Percentiles rank a stretch among this genome's conserved stretches.
These are phyloP conservation scores for Gymnarchus niloticus DNA, from an alignment of 2,113 vertebrate genomes.

Conservation along the genomic window DNA sequence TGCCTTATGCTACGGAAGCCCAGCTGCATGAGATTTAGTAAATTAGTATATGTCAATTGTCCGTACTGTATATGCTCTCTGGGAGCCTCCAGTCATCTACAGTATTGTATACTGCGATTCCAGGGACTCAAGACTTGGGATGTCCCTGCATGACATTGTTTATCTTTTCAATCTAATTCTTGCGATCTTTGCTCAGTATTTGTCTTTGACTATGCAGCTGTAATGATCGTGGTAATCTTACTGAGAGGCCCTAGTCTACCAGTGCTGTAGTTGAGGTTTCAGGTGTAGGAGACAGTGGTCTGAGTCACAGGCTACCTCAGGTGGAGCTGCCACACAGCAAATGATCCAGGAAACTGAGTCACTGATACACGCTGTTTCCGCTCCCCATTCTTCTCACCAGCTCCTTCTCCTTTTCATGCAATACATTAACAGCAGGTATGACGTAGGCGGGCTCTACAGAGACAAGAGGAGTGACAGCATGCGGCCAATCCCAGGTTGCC, in stretches of 20 bases:
- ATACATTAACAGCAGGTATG: background rate
- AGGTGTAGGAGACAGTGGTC: background rate
- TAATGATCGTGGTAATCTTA: background rate
- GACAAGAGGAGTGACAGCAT: background rate
- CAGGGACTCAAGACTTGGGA: background rate
- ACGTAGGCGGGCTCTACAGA: background rate
- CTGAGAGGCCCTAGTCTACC: background rate
- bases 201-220: background rate
- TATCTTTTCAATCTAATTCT: background rate
- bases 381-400: background rate
- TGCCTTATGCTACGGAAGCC: background rate
- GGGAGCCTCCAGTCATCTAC: no score
- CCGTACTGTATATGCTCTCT: background rate
- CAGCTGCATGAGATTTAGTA: background rate
- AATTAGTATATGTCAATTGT: background rate
- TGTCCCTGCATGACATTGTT: background rate
- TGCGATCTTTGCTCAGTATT: background rate
- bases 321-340: background rate
- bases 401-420: background rate
- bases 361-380: background rate
- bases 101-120: no score
- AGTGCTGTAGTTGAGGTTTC: background rate
- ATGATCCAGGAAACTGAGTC: background rate
- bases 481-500: background rate
- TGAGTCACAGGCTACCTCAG: background rate